Conservation (phyloP, 2,888 invertebrate species). For the Cheilosia grossa region DNA sequence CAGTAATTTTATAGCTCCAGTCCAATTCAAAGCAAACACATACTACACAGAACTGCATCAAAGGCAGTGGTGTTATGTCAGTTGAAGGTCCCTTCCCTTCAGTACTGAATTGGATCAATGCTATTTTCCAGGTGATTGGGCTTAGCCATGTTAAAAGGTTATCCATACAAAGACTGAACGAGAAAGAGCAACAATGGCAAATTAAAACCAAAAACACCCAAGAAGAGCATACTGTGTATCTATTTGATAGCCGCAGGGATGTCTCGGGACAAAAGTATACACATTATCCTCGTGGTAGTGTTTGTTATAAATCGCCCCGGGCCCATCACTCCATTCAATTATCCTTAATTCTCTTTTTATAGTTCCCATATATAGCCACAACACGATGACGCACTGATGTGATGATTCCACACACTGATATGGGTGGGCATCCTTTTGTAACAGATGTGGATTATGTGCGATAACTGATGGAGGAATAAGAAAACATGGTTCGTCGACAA, state of each 20-base stretch:
- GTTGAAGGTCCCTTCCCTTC: no score
- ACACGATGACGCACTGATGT: conserved; percentile 28
- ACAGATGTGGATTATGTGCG: conserved; percentile 34
- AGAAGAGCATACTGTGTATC: conserved; percentile 36
- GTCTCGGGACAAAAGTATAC: conserved; percentile 67
- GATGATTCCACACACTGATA: conserved; percentile 58
- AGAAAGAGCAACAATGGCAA: conserved; percentile 53
- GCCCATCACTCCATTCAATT: conserved; percentile 57
- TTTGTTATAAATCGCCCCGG: conserved; percentile 46
- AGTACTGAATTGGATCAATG: neutral
- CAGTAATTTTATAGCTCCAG: neutral
- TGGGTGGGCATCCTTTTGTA: conserved; percentile 63
- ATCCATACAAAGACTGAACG: neutral
- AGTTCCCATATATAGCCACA: conserved; percentile 13
- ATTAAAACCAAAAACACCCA: conserved; percentile 57
- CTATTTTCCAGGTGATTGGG: conserved; percentile 32
- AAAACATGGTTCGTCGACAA: conserved; percentile 1
- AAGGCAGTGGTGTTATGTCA: neutral
- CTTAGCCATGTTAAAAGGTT: neutral
- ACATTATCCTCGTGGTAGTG: conserved; percentile 42
- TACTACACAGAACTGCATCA: neutral
- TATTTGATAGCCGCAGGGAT: conserved; percentile 54
- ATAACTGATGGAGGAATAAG: conserved; percentile 29
- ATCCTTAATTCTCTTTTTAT: conserved; percentile 43
- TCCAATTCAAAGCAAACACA: no score